Conservation (phyloP, 1,140 invertebrate genomes). For the Steinernema khuongi region DNA sequence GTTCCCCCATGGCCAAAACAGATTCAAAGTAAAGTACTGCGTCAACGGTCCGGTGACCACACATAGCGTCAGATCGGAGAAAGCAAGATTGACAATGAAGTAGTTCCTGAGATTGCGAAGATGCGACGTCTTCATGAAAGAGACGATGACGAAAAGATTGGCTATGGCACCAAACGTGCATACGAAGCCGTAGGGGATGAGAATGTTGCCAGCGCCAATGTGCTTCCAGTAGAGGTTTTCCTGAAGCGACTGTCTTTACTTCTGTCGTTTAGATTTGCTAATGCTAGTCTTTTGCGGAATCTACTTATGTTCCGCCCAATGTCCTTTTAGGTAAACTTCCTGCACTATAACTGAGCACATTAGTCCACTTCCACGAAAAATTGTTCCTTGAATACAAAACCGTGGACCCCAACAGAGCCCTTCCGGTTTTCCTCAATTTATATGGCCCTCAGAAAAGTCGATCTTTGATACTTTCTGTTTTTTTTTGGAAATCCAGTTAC, state of each 20-base stretch:
- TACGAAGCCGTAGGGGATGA: conserved; percentile 49
- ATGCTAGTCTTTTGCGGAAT: too few species aligned
- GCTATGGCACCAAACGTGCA: conserved; percentile 53
- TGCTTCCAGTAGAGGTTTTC: conserved; percentile 55
- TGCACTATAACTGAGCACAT: too few species aligned
- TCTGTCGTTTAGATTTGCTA: not conserved
- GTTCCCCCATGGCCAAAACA: conserved; percentile 59
- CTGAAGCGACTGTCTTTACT: conserved; percentile 34
- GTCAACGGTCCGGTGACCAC: conserved; percentile 54
- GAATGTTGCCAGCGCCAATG: conserved; percentile 44
- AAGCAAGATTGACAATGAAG: conserved; percentile 57
- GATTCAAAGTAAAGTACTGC: conserved; percentile 52
- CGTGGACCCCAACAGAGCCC: too few species aligned
- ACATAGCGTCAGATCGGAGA: conserved; percentile 56
- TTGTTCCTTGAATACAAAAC: too few species aligned
- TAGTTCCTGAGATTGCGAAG: conserved; percentile 57
- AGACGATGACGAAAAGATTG: conserved; percentile 54
- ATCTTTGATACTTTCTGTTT: too few species aligned
- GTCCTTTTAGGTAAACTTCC: too few species aligned
- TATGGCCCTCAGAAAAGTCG: too few species aligned
- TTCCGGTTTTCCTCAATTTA: too few species aligned
- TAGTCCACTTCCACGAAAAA: too few species aligned
- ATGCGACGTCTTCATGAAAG: conserved; percentile 48
- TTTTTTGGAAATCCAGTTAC: too few species aligned
- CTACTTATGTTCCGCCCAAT: too few species aligned